These are phyloP conservation scores for Epinephelus fuscoguttatus DNA, from an alignment of 2,113 vertebrate genomes.

Conservation along the genomic window DNA sequence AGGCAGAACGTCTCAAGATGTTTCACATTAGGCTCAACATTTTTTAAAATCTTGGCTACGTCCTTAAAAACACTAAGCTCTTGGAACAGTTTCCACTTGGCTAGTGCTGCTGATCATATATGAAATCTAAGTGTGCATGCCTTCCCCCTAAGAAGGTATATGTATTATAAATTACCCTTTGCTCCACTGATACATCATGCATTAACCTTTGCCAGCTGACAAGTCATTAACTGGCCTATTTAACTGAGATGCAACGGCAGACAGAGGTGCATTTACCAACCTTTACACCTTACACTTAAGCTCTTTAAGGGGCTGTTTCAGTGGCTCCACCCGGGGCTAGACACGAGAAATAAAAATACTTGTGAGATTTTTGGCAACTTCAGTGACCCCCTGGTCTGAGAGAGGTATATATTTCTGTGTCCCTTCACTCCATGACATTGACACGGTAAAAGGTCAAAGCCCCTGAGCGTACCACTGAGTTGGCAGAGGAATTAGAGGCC, in stretches of 20 bases:
- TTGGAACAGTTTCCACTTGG: conserved; percentile 55
- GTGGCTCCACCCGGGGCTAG: not conserved
- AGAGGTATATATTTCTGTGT: conserved; percentile 43
- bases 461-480: conserved; percentile 43
- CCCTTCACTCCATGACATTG: conserved; percentile 50
- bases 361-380: conserved; percentile 15
- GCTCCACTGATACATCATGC: conserved; percentile 70
- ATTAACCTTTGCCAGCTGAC: conserved; percentile 80
- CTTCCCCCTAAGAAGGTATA: conserved; percentile 62
- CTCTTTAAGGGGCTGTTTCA: conserved; percentile 24
- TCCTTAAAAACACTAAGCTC: conserved; percentile 27
- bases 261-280: conserved; percentile 59
- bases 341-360: conserved; percentile 42
- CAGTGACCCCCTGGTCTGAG: conserved; percentile 12
- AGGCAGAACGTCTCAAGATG: not conserved
- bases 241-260: conserved; percentile 69
- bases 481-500: conserved; percentile 56
- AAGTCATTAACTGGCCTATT: conserved; percentile 75
- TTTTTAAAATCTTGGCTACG: conserved; percentile 8
- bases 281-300: conserved; percentile 39
- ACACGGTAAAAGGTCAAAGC: conserved; percentile 75
- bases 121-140: conserved; percentile 59
- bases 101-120: conserved; percentile 69
- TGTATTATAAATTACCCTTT: conserved; percentile 80
- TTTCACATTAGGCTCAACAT: not conserved